Conservation (phyloP, 2,888 invertebrate genomes). For the Polyploca ridens region DNA sequence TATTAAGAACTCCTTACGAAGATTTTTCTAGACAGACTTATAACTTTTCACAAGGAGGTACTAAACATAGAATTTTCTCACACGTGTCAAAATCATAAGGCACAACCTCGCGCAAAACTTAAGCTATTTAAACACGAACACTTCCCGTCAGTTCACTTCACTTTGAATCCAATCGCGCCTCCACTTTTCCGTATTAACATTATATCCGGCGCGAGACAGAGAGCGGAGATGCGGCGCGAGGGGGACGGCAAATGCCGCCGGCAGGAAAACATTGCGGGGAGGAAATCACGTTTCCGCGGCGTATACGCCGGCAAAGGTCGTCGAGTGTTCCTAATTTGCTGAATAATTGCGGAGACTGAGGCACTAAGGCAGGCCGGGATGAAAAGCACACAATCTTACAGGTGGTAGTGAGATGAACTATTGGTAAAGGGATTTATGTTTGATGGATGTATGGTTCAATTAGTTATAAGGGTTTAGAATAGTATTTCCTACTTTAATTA, state of each 20-base stretch:
- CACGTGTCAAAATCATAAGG: not conserved
- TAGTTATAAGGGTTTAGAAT: too few species aligned
- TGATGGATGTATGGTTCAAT: not conserved
- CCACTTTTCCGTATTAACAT: slow-evolving; percentile 40
- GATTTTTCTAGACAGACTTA: not conserved
- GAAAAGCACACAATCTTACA: slow-evolving; percentile 6
- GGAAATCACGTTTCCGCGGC: slow-evolving; percentile 60
- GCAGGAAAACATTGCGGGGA: slow-evolving; percentile 63
- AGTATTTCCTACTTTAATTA: too few species aligned
- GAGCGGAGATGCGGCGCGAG: slow-evolving; percentile 11
- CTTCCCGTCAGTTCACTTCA: not conserved
- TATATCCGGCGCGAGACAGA: slow-evolving; percentile 42
- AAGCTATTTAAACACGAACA: not conserved
- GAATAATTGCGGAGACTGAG: slow-evolving; percentile 60
- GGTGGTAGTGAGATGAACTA: slow-evolving; percentile 2
- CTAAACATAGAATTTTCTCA: not conserved
- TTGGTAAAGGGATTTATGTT: not conserved
- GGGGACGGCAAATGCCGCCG: slow-evolving; percentile 29
- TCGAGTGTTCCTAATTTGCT: slow-evolving; percentile 62
- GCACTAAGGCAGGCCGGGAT: not conserved
- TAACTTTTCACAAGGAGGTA: not conserved
- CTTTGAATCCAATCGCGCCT: slow-evolving; percentile 4
- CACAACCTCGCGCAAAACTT: not conserved
- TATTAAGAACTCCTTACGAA: not conserved
- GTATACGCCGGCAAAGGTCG: slow-evolving; percentile 48